Base-by-base conservation (phyloP, 2,888 invertebrate genomes). In the Antheraea assamensis region DNA sequence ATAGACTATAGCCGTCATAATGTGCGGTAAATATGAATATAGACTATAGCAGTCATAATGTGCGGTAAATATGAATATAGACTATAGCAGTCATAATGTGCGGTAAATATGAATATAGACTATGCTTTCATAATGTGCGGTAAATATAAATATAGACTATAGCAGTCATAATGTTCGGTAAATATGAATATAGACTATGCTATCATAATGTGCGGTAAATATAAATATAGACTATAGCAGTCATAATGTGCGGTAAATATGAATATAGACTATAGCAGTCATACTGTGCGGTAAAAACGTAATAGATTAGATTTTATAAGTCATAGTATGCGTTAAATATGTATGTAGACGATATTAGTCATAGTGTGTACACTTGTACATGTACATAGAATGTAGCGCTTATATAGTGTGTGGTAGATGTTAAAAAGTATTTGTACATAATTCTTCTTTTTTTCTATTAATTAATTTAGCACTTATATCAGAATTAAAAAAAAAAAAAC, bases 351-450 rank as follows among this genome's bases (percentile, higher is more conserved):
- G 4, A 42, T 42, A 42, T 42, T 10, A 42, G 42, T 85, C 94
- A 98, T 75, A 97, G 97, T 49, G 92, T 95, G 73, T 91, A 95
- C 95, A n/a, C n/a, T n/a, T 95, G 80, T 81, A 75, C 71, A 61
- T 35, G 13, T 52, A 64, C 17, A 66, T 66, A 42, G 10, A 42
- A 4, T 7, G 4, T 42, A 42, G 7, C 10, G 42, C 10, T n/a
- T n/a, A n/a, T 10, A 42, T 42, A 42, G 42, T 42, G 42, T 42
- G 10, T 10, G 10, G 42, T 42, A 70, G n/a, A 42, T 42, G n/a
- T n/a, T n/a, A n/a, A 58, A 58, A 21, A 42, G 7, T 13, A 42
- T 42, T 42, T 42, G 19, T 19, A 19, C 19, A 52, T 21, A 52
- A 17, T 52, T 21, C 17, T 52, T 52, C 52, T 52, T 52, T 19